Evolutionary conservation across 2,888 invertebrate species (phyloP), one percentile per base, ranked within the genome.

Genomic region (Sylvicola fuscatus): DNA sequence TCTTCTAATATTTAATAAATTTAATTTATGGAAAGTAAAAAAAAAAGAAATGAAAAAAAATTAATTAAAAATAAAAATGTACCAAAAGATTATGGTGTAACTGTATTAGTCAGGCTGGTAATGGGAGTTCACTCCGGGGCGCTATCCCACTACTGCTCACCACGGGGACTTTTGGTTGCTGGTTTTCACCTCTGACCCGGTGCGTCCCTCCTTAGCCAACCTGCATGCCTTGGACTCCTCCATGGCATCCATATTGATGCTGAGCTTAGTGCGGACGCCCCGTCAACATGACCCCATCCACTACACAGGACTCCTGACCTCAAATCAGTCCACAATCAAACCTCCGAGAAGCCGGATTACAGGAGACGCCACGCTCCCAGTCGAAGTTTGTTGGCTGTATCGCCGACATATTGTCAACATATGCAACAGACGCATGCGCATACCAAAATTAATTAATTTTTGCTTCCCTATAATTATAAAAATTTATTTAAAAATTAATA

Each of bases 141-240:
- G 89, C 89, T 78, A 82, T 84, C 87, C 89, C 84, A 81, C 86
- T 87, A 90, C 89, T 87, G 87, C 82, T 70, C 77, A 72, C 84
- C 87, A 82, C 86, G 87, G 86, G 75, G 81, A 82, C 86, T 92
- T 87, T 90, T 89, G 87, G 86, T 87, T 92, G 90, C 89, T 90
- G 82, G 76, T 84, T 89, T 84, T 80, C 89, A 84, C 83, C 83
- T 78, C 90, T 90, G 86, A 84, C 87, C 90, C 90, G 81, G 70
- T 90, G 66, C 89, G 79, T 81, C 83, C 76, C 86, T 87, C 90
- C 75, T 90, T 87, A 81, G 74, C 71, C 69, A 81, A 92, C 90
- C 82, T 83, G 82, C 77, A 65, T 62, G 58, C 65, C 68, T 64
- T 54, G 58, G 71, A 76, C 73, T 90, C 84, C 87, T 75, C 78